A percentile compares a stretch with the other conserved stretches of the same genome.
These are phyloP conservation scores for Ariopsis seemanni DNA, from an alignment of 2,113 vertebrate species.

Conservation along the genomic window DNA sequence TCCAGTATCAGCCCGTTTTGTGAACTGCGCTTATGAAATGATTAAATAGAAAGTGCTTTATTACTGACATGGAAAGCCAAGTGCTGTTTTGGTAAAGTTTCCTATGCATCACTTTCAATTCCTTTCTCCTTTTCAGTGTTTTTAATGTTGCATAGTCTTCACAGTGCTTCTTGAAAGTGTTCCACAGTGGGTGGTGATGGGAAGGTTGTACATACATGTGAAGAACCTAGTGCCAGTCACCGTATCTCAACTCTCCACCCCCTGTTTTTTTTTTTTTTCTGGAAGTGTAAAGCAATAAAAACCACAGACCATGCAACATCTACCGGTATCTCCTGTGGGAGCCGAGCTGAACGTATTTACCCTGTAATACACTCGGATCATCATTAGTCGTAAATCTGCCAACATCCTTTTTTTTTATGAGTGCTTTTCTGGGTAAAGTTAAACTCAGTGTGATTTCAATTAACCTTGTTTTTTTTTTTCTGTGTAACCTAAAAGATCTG, in stretches of 20 bases:
- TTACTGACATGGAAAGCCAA: not conserved
- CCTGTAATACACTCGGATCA: not conserved
- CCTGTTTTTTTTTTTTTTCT: not conserved
- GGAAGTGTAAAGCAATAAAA: conserved; percentile 19
- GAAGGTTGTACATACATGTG: not conserved
- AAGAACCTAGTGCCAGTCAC: not conserved
- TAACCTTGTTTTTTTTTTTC: not conserved
- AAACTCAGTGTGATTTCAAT: not conserved
- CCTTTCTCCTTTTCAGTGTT: not conserved
- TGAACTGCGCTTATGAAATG: not conserved
- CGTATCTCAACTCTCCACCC: not conserved
- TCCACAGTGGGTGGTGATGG: conserved; percentile 35
- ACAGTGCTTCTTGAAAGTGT: conserved; percentile 1
- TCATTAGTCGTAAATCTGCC: not conserved
- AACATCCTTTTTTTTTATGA: not conserved
- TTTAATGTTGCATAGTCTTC: not conserved
- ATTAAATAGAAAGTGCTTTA: not conserved
- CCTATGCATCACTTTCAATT: conserved; percentile 17
- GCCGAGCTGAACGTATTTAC: not conserved
- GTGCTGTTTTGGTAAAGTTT: conserved; percentile 28
- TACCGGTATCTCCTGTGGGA: conserved; percentile 12
- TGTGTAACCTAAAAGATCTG: not conserved
- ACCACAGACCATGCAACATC: not conserved
- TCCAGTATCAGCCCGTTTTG: no score
- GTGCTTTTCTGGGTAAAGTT: not conserved